Percentiles rank a stretch among this genome's conserved stretches.
These are phyloP conservation scores for Agapostemon virescens DNA, from an alignment of 2,888 invertebrate genomes.

Conservation along the genomic window DNA sequence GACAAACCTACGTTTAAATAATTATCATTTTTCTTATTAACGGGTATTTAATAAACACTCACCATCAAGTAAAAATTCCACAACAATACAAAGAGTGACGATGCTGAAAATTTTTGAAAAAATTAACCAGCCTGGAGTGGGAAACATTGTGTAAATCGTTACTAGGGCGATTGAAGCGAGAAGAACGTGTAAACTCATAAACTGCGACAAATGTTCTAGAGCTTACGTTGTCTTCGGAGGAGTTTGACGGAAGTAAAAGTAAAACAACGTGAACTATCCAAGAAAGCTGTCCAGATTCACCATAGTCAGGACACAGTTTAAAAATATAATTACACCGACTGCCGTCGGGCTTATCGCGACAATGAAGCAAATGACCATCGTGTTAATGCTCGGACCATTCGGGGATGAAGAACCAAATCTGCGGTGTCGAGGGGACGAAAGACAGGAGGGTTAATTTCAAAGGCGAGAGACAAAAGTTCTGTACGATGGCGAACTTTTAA, in stretches of 20 bases:
- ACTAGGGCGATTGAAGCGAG: background rate
- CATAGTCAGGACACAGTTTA: conserved; percentile 33
- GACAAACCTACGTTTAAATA: background rate
- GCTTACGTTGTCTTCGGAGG: background rate
- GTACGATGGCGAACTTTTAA: conserved; percentile 71
- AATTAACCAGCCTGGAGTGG: background rate
- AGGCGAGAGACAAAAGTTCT: conserved; percentile 71
- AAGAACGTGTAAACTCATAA: background rate
- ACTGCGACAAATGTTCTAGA: background rate
- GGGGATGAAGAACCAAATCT: background rate
- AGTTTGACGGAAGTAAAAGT: too few relatives aligned
- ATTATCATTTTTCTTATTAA: background rate
- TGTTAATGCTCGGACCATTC: conserved; percentile 53
- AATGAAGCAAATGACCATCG: conserved; percentile 59
- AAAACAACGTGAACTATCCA: conserved; percentile 2
- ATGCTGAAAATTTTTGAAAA: background rate
- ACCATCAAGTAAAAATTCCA: background rate
- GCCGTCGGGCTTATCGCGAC: conserved; percentile 56
- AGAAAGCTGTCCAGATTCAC: conserved; percentile 33
- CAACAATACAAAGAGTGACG: background rate
- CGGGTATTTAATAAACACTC: background rate
- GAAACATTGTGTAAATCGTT: background rate
- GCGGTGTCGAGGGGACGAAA: background rate
- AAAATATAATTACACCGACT: conserved; percentile 59
- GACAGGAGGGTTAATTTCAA: conserved; percentile 59